Percentiles rank a stretch among this genome's conserved stretches.
Evolutionary conservation across 2,113 vertebrate species (phyloP).

Genomic region (Phalacrocorax brasilianus): DNA sequence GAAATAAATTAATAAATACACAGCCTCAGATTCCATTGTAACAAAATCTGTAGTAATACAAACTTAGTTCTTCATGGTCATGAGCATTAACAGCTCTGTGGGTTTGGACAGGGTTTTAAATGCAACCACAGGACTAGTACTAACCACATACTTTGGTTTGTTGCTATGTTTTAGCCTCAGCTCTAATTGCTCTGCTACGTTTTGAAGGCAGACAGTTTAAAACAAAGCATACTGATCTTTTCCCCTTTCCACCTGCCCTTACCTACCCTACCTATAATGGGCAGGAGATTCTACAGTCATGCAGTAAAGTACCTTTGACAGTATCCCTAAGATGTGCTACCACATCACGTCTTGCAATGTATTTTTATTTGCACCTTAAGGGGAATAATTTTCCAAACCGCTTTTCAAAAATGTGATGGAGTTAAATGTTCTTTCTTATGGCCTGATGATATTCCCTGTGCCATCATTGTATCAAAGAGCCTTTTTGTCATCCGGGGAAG

Average conservation of each 20-base stretch:
- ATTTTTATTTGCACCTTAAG: neutral
- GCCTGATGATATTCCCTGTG: neutral
- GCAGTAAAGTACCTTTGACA: neutral
- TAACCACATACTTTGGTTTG: neutral
- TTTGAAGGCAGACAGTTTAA: neutral
- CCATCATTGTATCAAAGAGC: neutral
- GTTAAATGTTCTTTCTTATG: neutral
- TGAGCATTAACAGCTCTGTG: neutral
- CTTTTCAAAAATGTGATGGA: neutral
- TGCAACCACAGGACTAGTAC: accelerated
- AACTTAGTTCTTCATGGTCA: neutral
- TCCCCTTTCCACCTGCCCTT: neutral
- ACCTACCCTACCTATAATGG: neutral
- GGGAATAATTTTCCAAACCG: neutral
- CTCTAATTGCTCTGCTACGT: neutral
- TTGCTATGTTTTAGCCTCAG: neutral
- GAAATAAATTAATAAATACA: neutral
- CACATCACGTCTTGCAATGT: neutral
- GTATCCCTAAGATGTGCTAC: neutral
- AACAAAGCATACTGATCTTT: neutral
- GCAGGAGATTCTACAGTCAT: neutral
- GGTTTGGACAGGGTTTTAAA: neutral
- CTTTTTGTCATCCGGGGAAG: neutral
- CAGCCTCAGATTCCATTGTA: neutral
- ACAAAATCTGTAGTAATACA: neutral